Evolutionary conservation across 2,113 vertebrate species (phyloP), one percentile per base, ranked within the genome.

Genomic region (Progne subis): DNA sequence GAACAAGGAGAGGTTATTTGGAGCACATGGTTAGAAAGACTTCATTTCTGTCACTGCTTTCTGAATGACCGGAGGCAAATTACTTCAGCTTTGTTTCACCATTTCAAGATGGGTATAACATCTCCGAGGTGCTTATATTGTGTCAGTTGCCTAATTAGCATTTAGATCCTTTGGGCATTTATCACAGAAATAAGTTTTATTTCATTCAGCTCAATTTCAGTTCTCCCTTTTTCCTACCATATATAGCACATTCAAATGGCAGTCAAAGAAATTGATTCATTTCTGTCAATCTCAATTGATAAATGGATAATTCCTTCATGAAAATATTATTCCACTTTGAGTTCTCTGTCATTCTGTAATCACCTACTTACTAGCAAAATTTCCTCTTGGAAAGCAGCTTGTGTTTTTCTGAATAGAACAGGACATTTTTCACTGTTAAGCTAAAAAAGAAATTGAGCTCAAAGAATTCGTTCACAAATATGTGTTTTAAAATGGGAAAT

Each of bases 221-320:
- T 82, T 23, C 28, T 86, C 44, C 84, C 57, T 76, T 82, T 34
- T 77, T 44, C 19, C 18, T 69, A 8, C 55, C 31, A 23, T 26
- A 63, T 83, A 70, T 68, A 81, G n/a, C 25, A 9, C 53, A 68
- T 93, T 55, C 47, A 83, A 83, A 78, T 64, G 76, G 82, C 47
- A 80, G 82, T 72, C 63, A 78, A 95, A 93, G 43, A 43, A 89
- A 94, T 79, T 28, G 21, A 55, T 93, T 92, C 6, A 86, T 75
- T 96, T 95, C 43, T 14, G 3, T 93, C n/a, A 37, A 28, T 90
- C 8, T 12, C 17, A 88, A 2, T 81, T 88, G 64, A 60, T 75
- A 83, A 90, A 71, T 57, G n/a, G 44, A 16, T 94, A 44, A 49
- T 67, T 88, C 18, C n/a, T 71, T 77, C 52, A 41, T 75, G 50